Evolutionary conservation across 2,888 invertebrate species (phyloP), one percentile per base, ranked within the genome.

Genomic region (Drymonia ruficornis): DNA sequence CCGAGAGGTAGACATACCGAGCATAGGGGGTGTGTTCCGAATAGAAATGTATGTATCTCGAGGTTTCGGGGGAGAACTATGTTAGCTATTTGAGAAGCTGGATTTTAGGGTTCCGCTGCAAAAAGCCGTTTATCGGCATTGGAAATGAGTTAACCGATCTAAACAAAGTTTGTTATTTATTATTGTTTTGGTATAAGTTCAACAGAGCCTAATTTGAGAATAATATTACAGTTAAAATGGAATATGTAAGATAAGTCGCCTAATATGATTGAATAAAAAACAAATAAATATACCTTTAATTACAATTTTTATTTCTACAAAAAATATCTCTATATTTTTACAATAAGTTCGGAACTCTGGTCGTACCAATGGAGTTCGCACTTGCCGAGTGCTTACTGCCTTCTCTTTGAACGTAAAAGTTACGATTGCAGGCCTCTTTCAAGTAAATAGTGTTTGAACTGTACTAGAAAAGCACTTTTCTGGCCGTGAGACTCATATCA

Each of bases 1-100:
- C 34, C 38, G 51, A 61, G 50, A 34, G 38, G 43, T 40, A 36
- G 19, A 38, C 42, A 65, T 53, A 61, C 47, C 13, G 43, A 53
- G 29, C 50, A 43, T 46, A 15, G 23, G 19, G 16, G 9, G 8
- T 34, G 36, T 55, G 45, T 46, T 44, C 15, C 18, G 31, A 61
- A 56, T 52, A 55, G 47, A 48, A 54, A 52, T 42, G 31, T 49
- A 50, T 58, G 23, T 52, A 19, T 46, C 11, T 36, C 34, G 11
- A 13, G n/a, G 18, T 29, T 42, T 13, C 11, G 9, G 11, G 9
- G 11, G 9, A 42, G 8, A 23, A 40, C 16, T 13, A 43, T 19
- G 7, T 43, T 23, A 11, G 12, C 5, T 43, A 19, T 43, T 43
- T 43, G 13, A 11, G 19, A 19, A 11, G 13, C 11, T 13, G 16